A percentile compares a stretch with the other conserved stretches of the same genome.
phyloP scores from a whole-genome alignment of 2,113 vertebrate species.

The Todiramphus saurophagus region DNA sequence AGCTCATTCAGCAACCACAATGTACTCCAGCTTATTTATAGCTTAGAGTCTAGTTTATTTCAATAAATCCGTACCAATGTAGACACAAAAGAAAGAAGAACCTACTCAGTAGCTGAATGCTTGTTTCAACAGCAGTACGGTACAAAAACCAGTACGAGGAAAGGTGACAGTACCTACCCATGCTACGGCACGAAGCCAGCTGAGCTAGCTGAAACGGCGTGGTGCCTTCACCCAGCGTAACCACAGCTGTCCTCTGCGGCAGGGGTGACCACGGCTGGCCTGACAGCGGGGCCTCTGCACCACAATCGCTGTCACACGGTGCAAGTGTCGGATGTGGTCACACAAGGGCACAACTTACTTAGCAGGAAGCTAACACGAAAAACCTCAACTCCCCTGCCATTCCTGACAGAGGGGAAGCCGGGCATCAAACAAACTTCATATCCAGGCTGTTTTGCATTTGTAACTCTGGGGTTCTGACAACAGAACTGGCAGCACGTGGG shows the following conservation, averaged over 20 bases:
- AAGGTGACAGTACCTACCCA: neutral
- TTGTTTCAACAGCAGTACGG: neutral
- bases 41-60: neutral
- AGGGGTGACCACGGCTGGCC: neutral
- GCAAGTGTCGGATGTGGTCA: accelerated
- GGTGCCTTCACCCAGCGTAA: neutral
- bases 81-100: neutral
- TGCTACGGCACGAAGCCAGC: neutral
- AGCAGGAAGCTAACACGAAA: accelerated
- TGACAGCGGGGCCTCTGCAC: neutral
- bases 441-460: accelerated
- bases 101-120: neutral
- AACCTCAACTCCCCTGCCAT: accelerated
- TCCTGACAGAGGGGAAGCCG: neutral
- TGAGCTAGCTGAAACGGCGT: neutral
- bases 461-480: neutral
- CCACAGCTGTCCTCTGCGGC: neutral
- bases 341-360: neutral
- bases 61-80: neutral
- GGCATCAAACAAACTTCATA: accelerated
- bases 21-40: conserved; percentile 4
- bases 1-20: neutral
- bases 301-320: neutral
- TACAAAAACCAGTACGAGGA: accelerated
- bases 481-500: neutral